A percentile compares a stretch with the other conserved stretches of the same genome.
Evolutionary conservation across 2,113 vertebrate species (phyloP).

Genomic region (Lophius piscatorius): DNA sequence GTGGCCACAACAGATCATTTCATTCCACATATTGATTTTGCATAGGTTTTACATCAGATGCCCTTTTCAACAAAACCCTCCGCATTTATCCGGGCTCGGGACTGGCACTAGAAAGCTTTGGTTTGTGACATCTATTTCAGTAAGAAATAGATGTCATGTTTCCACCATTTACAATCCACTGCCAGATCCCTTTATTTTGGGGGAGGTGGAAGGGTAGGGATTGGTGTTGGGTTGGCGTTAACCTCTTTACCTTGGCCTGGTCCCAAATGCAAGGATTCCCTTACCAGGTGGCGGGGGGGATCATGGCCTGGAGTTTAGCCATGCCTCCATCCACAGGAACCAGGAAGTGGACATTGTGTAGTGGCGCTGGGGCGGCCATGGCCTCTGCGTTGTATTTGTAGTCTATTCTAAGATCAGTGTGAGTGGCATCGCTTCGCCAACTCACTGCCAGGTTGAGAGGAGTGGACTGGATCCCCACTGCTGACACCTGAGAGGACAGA

Average conservation of each 20-base stretch:
- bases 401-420: constrained; percentile 95
- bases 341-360: constrained; percentile 94
- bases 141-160: too few species aligned
- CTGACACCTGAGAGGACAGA: constrained; percentile 84
- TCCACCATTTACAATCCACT: too few species aligned
- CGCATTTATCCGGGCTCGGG: too few species aligned
- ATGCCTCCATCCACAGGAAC: constrained; percentile 90
- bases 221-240: too few species aligned
- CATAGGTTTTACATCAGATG: too few species aligned
- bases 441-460: constrained; percentile 95
- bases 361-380: constrained; percentile 88
- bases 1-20: too few species aligned
- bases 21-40: too few species aligned
- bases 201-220: background rate
- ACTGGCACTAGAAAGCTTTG: too few species aligned
- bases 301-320: constrained; percentile 91
- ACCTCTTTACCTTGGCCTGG: background rate
- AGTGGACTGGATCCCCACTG: constrained; percentile 95
- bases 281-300: constrained; percentile 94
- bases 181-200: too few species aligned
- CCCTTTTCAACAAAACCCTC: too few species aligned
- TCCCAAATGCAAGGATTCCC: constrained; percentile 6
- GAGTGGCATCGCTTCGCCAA: constrained; percentile 90
- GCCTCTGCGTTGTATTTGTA: constrained; percentile 96
- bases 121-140: too few species aligned